phyloP scores from a whole-genome alignment of 1,140 invertebrate genomes.

The Oncopodura yosiiana region DNA sequence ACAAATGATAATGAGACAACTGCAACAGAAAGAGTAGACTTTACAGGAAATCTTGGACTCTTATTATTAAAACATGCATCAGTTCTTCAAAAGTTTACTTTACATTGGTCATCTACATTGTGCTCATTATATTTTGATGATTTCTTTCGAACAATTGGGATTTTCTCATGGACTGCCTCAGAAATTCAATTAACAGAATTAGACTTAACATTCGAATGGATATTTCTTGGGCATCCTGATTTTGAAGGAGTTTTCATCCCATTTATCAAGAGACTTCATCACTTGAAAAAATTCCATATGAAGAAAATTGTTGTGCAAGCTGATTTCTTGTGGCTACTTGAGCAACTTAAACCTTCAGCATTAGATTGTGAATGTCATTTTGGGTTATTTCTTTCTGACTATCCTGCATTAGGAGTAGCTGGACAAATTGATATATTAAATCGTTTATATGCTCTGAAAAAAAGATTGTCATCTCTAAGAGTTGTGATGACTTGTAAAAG shows the following conservation, averaged over 20 bases:
- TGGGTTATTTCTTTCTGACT: constrained; percentile 7
- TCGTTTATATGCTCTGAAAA: no score
- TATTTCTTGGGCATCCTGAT: constrained; percentile 13
- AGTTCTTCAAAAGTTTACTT: background rate
- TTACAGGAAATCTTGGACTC: background rate
- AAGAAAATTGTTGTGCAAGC: constrained; percentile 17
- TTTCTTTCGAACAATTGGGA: background rate
- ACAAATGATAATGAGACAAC: no score
- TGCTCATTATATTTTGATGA: background rate
- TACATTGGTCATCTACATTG: background rate
- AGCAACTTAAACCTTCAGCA: background rate
- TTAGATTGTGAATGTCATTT: background rate
- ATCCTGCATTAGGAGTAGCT: constrained; percentile 1
- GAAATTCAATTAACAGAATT: constrained; percentile 11
- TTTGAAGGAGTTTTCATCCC: constrained; percentile 16
- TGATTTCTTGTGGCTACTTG: background rate
- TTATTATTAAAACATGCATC: background rate
- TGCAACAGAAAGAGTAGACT: background rate
- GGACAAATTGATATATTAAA: no score
- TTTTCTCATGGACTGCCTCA: background rate
- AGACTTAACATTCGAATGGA: constrained; percentile 23
- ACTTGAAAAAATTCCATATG: constrained; percentile 16
- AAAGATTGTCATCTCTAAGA: no score
- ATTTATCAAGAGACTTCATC: constrained; percentile 13
- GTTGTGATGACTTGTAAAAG: no score